Base-by-base conservation (phyloP, 2,797 vertebrate species). In the Sphenopsis melanotis region DNA sequence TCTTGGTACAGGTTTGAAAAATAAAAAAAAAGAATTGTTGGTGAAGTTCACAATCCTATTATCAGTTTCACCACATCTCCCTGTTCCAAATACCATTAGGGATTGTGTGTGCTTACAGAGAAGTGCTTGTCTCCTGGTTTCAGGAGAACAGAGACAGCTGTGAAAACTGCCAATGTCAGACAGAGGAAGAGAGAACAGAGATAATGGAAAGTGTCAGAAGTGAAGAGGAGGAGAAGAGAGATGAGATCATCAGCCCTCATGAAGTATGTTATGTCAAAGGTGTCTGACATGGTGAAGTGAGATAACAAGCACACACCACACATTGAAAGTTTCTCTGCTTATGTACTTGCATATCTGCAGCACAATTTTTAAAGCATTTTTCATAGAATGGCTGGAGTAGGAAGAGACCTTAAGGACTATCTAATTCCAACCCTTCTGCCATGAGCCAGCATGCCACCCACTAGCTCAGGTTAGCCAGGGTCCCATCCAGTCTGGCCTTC, bases 161-260 rank as follows among this genome's bases (percentile, higher is more conserved):
- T 79, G 50, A 68, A 41, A 89, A 83, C 23, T 60, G 71, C 79
- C 55, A 6, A 70, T 3, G 9, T 64, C 87, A 83, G 74, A 57
- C 23, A 61, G 81, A 71, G 57, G 50, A 37, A 74, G 39, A 70
- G 61, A 75, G 83, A 82, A 55, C 20, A 52, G 15, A 44, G 36
- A 30, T 66, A 84, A 94, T 49, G 55, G 55, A 94, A 88, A 89
- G 82, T 56, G 37, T 39, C 71, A 83, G 56, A 61, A 69, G 16
- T 44, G 64, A 79, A 57, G 42, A 83, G 42, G 65, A 84, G 41
- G 56, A 59, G 36, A 53, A 83, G 74, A 41, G 22, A 53, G 65
- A 63, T 63, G 72, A 49, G 50, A 47, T 89, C 9, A 1, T 55
- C 37, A 75, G 30, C n/a, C 8, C 65, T 46, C 34, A 13, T 24